A percentile compares a stretch with the other conserved stretches of the same genome.
Evolutionary conservation across 1,140 invertebrate genomes (phyloP).

Genomic region (Geopemphigus sp.): DNA sequence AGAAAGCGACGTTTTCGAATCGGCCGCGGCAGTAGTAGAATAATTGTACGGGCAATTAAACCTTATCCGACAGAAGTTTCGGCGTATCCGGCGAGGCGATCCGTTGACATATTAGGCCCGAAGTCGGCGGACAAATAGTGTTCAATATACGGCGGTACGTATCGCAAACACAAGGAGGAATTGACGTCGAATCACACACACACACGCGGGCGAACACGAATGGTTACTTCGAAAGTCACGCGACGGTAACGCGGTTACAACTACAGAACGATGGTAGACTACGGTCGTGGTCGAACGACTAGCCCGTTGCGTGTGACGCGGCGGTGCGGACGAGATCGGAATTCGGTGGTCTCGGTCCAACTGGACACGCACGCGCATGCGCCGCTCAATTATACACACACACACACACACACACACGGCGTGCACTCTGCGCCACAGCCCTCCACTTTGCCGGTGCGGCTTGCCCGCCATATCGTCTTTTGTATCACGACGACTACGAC

Average conservation of each 20-base stretch:
- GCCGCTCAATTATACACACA: too few species aligned
- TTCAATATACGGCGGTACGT: too few species aligned
- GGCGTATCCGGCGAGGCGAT: background rate
- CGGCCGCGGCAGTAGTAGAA: too few species aligned
- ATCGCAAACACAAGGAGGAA: background rate
- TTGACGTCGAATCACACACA: background rate
- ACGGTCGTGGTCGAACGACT: slow-evolving; percentile 11
- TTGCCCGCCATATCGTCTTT: background rate
- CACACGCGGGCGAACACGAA: background rate
- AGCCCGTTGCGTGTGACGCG: slow-evolving; percentile 20
- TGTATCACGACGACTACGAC: too few species aligned
- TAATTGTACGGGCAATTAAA: too few species aligned
- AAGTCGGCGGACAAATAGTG: too few species aligned
- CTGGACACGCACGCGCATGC: slow-evolving; percentile 19
- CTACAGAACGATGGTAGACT: background rate
- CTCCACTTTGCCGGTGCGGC: background rate
- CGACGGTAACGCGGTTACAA: background rate
- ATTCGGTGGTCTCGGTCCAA: slow-evolving; percentile 25
- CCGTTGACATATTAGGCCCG: background rate
- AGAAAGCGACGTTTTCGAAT: too few species aligned
- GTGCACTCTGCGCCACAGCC: background rate
- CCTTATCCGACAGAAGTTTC: background rate
- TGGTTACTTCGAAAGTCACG: too few species aligned
- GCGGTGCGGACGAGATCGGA: slow-evolving; percentile 19
- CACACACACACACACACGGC: too few species aligned